Evolutionary conservation across 2,797 vertebrate genomes (phyloP), one percentile per base, ranked within the genome.

Genomic region (Sylvilagus floridanus): DNA sequence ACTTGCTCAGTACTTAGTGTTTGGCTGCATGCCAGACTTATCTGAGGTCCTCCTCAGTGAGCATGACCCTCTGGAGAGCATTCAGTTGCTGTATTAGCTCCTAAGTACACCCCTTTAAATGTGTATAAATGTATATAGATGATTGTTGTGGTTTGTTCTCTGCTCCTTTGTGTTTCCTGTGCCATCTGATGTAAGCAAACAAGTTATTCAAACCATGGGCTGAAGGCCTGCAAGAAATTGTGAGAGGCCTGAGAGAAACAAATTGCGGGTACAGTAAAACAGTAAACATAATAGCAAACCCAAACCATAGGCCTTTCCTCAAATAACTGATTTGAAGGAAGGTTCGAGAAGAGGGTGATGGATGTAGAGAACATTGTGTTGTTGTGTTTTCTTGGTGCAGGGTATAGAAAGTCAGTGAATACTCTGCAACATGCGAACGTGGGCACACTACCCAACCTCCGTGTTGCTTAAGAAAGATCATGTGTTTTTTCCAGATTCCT

Each of bases 11-110:
- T 83, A 78, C 60, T 92, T 96, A 85, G 75, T 57, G 32, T 76
- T 82, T 96, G 92, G 66, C 42, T 68, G 75, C n/a, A 13, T 73
- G 95, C 88, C 93, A 54, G 12, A 52, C 92, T 82, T 37, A 69
- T 89, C 72, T 96, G 92, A 96, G 88, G 50, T 91, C 93, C 89
- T 83, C 54, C 71, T 82, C 32, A 73, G 22, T 72, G 78, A 84
- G 83, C 21, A 16, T 37, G 60, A 52, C 28, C 66, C 50, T 81
- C 88, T 24, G 84, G 72, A 94, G 72, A 94, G 68, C 72, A 84
- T 93, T 92, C 26, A 14, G 71, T 88, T 90, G 65, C 78, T 92
- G 62, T 66, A 16, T 63, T 79, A 85, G 73, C 63, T 81, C 72
- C 73, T 75, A 90, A 94, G 95, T 54, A 71, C n/a, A 52, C 63